phyloP scores from a whole-genome alignment of 1,140 invertebrate genomes.

The Heliconius himera region DNA sequence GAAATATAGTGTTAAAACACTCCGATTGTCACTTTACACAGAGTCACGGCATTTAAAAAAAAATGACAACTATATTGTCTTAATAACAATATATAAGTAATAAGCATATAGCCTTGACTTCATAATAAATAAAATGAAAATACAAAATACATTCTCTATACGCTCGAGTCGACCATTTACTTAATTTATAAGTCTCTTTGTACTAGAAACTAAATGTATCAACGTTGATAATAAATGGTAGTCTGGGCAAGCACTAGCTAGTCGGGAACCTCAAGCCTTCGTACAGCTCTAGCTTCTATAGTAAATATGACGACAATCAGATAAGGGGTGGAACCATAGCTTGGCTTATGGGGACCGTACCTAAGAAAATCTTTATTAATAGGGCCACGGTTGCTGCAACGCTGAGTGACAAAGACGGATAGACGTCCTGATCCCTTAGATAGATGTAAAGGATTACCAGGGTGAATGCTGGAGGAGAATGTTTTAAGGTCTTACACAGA shows the following conservation, averaged over 20 bases:
- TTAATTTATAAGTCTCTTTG: conserved; percentile 10
- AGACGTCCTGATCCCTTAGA: conserved; percentile 57
- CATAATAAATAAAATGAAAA: not conserved
- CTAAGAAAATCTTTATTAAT: conserved; percentile 77
- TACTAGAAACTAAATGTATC: conserved; percentile 11
- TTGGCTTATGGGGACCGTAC: conserved; percentile 51
- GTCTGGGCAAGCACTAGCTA: conserved; percentile 15
- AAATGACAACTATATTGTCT: too few relatives aligned
- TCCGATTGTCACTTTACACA: too few relatives aligned
- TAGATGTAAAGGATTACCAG: conserved; percentile 56
- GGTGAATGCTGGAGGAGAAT: conserved; percentile 36
- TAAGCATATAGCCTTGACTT: not conserved
- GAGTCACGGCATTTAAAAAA: too few relatives aligned
- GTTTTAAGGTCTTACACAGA: conserved; percentile 36
- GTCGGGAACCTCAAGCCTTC: conserved; percentile 26
- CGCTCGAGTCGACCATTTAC: not conserved
- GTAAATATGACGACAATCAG: conserved; percentile 66
- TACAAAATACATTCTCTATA: not conserved
- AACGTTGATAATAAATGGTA: conserved; percentile 20
- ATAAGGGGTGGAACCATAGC: conserved; percentile 47
- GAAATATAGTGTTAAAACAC: too few relatives aligned
- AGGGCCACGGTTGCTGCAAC: conserved; percentile 52
- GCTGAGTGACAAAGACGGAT: conserved; percentile 64
- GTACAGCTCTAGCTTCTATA: conserved; percentile 27
- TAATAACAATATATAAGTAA: not conserved